Evolutionary conservation across 2,113 vertebrate genomes (phyloP).

Genomic region (Xenopus tropicalis): DNA sequence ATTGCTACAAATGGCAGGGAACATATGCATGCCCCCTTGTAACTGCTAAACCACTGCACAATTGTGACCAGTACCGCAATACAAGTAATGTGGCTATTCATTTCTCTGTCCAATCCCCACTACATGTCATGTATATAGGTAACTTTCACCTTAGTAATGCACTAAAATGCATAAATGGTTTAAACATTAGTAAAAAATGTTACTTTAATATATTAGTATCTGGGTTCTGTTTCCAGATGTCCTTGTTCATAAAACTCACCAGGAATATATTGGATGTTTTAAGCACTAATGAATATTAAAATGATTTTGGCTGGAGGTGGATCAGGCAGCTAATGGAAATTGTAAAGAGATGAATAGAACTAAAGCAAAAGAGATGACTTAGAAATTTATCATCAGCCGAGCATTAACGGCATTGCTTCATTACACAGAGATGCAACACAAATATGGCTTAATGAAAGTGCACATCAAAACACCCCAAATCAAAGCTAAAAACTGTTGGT

Average conservation of each 20-base stretch:
- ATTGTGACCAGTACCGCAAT: neutral
- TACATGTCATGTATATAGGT: neutral
- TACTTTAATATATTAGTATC: constrained; percentile 2
- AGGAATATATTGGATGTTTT: constrained; percentile 24
- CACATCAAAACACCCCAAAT: neutral
- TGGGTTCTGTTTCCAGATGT: neutral
- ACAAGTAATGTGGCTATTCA: neutral
- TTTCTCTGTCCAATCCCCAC: too few relatives aligned
- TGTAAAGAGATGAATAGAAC: constrained; percentile 26
- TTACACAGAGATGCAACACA: constrained; percentile 19
- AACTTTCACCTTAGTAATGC: neutral
- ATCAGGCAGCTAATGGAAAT: constrained; percentile 30
- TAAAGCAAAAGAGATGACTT: constrained; percentile 10
- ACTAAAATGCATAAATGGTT: neutral
- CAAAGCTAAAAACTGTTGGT: neutral
- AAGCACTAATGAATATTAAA: constrained; percentile 33
- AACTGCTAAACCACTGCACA: too few relatives aligned
- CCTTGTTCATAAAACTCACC: constrained; percentile 16
- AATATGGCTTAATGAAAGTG: constrained; percentile 16
- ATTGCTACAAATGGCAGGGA: too few relatives aligned
- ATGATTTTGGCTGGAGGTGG: constrained; percentile 36
- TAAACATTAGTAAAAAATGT: constrained; percentile 6
- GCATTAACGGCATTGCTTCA: constrained; percentile 26
- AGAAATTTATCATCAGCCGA: constrained; percentile 31
- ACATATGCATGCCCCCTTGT: too few relatives aligned